Evolutionary conservation across 92 coral and sea anemone genomes (phyloP).

Genomic region (Zoanthus sociatus): DNA sequence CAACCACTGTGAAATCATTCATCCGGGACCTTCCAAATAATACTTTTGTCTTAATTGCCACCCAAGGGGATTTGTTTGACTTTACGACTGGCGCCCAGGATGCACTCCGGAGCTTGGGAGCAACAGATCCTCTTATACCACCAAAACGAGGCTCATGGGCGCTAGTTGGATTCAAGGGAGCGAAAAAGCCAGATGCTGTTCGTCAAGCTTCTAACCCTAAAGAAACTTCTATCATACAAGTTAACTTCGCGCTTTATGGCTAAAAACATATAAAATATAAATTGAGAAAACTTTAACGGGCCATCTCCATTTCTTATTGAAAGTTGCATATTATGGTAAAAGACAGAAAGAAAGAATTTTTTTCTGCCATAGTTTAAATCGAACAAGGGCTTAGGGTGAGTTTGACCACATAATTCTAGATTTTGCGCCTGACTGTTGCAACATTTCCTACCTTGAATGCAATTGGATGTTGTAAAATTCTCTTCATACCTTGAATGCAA

Average conservation of each 20-base stretch:
- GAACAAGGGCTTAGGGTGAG: too few species aligned
- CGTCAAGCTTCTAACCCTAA: not conserved
- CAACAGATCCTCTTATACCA: slow-evolving; percentile 12
- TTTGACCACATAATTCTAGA: too few species aligned
- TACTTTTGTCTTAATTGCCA: slow-evolving; percentile 5
- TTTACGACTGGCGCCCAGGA: slow-evolving; percentile 14
- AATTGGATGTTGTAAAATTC: too few species aligned
- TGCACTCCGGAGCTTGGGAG: slow-evolving; percentile 34
- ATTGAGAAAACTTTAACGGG: too few species aligned
- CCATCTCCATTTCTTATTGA: too few species aligned
- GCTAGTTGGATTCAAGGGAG: slow-evolving; percentile 29
- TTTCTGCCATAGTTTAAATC: too few species aligned
- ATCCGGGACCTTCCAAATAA: slow-evolving; percentile 34
- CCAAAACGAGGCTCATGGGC: slow-evolving; percentile 34
- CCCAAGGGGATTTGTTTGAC: slow-evolving; percentile 14
- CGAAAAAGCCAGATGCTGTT: not conserved
- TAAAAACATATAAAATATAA: not conserved
- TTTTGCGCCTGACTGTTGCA: too few species aligned
- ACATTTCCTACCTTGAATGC: too few species aligned
- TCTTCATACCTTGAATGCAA: too few species aligned
- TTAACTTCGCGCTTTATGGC: slow-evolving; percentile 15
- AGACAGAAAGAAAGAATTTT: too few species aligned
- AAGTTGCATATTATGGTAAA: too few species aligned
- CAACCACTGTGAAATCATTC: not conserved
- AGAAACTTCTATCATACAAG: not conserved